A percentile compares a stretch with the other conserved stretches of the same genome.
These are phyloP conservation scores for Mallotus villosus DNA, from an alignment of 2,797 vertebrate species.

Conservation along the genomic window DNA sequence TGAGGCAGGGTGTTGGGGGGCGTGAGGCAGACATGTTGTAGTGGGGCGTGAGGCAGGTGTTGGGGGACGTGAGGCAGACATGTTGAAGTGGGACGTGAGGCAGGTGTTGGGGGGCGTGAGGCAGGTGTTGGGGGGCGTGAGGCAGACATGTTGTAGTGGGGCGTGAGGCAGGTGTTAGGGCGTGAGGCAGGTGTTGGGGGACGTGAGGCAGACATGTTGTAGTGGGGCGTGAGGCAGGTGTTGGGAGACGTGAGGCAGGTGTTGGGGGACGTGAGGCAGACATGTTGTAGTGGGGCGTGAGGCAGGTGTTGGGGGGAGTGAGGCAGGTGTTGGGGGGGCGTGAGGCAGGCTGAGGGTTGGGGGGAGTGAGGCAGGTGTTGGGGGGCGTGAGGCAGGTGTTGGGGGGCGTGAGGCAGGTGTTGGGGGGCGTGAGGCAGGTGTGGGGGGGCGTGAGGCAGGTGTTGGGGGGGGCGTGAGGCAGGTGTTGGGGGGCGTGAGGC, in stretches of 20 bases:
- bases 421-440: no score
- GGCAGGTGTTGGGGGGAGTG: no score
- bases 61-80: not conserved
- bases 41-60: not conserved
- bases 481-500: not conserved
- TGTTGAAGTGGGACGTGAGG: not conserved
- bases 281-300: not conserved
- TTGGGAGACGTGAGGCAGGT: no score
- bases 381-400: not conserved
- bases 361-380: no score
- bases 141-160: conserved; percentile 55
- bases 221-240: not conserved
- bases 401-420: no score
- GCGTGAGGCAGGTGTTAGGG: not conserved
- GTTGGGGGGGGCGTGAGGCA: not conserved
- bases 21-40: conserved; percentile 10
- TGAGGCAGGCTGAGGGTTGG: no score
- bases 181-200: no score
- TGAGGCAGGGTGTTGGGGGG: not conserved
- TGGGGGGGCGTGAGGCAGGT: no score
- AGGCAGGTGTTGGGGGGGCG: no score
- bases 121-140: no score
- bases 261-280: no score
- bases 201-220: not conserved
- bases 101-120: no score